Percentiles rank a stretch among this genome's conserved stretches.
Evolutionary conservation across 2,797 vertebrate genomes (phyloP).

Genomic region (Platalea minor): DNA sequence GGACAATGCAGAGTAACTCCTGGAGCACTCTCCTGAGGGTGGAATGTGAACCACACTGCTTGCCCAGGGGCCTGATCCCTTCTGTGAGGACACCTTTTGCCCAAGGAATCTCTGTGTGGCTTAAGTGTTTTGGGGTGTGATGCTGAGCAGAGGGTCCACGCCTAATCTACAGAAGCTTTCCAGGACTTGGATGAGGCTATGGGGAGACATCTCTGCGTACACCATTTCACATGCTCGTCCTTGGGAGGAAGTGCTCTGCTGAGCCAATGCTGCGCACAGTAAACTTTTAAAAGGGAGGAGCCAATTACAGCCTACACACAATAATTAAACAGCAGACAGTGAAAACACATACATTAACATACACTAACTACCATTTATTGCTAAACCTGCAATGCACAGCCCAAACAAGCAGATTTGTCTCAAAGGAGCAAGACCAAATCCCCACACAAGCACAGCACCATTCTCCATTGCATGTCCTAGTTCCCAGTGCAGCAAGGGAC

Average conservation of each 20-base stretch:
- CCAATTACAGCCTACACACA: neutral
- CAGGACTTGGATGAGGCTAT: neutral
- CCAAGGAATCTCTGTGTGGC: neutral
- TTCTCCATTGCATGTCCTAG: neutral
- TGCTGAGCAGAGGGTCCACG: neutral
- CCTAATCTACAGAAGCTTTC: neutral
- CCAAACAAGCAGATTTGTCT: neutral
- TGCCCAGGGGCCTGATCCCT: neutral
- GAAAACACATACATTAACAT: neutral
- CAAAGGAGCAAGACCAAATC: neutral
- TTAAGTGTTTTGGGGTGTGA: fast-evolving
- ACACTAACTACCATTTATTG: neutral
- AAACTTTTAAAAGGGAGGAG: neutral
- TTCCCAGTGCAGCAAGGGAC: neutral
- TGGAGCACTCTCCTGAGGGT: neutral
- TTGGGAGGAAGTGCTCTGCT: neutral
- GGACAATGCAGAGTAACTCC: neutral
- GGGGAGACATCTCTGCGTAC: neutral
- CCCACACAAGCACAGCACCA: fast-evolving
- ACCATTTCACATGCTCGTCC: neutral
- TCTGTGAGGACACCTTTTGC: neutral
- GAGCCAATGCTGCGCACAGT: neutral
- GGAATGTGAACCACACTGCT: neutral
- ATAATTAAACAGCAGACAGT: neutral
- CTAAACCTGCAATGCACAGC: neutral